Conservation (phyloP, 2,113 vertebrate genomes). For the Monopterus albus region DNA sequence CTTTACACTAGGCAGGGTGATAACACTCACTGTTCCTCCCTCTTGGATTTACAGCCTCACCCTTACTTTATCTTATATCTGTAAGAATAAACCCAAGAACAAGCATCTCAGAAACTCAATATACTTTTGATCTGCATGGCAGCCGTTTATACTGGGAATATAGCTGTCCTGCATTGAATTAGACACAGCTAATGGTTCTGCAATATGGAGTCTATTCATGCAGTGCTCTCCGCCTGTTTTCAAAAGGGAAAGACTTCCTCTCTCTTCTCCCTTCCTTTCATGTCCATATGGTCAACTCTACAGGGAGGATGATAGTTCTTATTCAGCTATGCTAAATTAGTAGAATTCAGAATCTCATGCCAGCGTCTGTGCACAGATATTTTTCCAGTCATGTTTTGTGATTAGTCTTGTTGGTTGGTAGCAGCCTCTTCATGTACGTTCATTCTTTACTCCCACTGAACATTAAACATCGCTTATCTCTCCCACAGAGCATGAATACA, state of each 20-base stretch:
- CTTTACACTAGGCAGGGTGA: constrained; percentile 39
- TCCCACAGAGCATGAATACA: constrained; percentile 53
- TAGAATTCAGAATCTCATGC: constrained; percentile 18
- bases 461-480: constrained; percentile 52
- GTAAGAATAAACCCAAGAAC: constrained; percentile 18
- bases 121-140: constrained; percentile 11
- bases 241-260: constrained; percentile 55
- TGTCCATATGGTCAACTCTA: constrained; percentile 66
- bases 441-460: constrained; percentile 50
- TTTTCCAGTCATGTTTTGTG: constrained; percentile 3
- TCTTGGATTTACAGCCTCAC: not conserved
- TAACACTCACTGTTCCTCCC: constrained; percentile 37
- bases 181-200: constrained; percentile 58
- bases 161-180: constrained; percentile 45
- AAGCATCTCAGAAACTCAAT: constrained; percentile 47
- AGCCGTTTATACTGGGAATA: constrained; percentile 32
- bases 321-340: constrained; percentile 41
- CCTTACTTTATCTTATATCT: constrained; percentile 39
- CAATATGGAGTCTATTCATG: constrained; percentile 58
- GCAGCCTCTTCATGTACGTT: constrained; percentile 27
- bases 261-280: constrained; percentile 29
- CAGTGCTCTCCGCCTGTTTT: constrained; percentile 48
- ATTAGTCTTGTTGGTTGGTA: constrained; percentile 10
- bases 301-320: constrained; percentile 42
- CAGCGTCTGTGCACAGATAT: not conserved